phyloP scores from a whole-genome alignment of 2,888 invertebrate genomes.

The Hyppa rectilinea region DNA sequence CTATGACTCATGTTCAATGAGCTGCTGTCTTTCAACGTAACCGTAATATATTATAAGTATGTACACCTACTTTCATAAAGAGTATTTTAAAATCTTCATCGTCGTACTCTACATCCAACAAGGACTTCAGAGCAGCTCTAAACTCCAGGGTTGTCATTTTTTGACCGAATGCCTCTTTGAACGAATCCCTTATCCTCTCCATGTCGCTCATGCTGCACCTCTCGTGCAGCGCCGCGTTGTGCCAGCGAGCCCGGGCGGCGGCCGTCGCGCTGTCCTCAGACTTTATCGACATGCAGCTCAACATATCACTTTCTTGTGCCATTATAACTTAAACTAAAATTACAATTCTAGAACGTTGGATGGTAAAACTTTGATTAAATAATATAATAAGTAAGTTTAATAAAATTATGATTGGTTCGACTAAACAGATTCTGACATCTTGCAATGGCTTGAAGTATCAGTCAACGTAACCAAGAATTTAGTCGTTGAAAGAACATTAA shows the following conservation, averaged over 20 bases:
- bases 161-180: constrained; percentile 82
- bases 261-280: constrained; percentile 75
- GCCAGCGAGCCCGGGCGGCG: constrained; percentile 69
- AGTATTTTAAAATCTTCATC: constrained; percentile 91
- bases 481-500: constrained; percentile 11
- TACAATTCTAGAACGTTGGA: constrained; percentile 19
- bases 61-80: constrained; percentile 90
- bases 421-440: constrained; percentile 14
- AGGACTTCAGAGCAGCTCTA: constrained; percentile 79
- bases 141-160: constrained; percentile 84
- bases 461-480: not conserved
- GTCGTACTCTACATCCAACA: constrained; percentile 88
- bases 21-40: not conserved
- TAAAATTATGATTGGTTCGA: constrained; percentile 4
- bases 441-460: constrained; percentile 14
- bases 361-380: not conserved
- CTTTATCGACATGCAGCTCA: constrained; percentile 72
- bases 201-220: constrained; percentile 85
- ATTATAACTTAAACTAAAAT: constrained; percentile 61
- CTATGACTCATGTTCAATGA: not conserved
- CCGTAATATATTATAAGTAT: not conserved
- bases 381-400: constrained; percentile 6
- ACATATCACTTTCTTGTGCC: constrained; percentile 80
- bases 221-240: constrained; percentile 83
- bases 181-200: constrained; percentile 85